Evolutionary conservation across 2,113 vertebrate species (phyloP).

Genomic region (Pionites leucogaster): DNA sequence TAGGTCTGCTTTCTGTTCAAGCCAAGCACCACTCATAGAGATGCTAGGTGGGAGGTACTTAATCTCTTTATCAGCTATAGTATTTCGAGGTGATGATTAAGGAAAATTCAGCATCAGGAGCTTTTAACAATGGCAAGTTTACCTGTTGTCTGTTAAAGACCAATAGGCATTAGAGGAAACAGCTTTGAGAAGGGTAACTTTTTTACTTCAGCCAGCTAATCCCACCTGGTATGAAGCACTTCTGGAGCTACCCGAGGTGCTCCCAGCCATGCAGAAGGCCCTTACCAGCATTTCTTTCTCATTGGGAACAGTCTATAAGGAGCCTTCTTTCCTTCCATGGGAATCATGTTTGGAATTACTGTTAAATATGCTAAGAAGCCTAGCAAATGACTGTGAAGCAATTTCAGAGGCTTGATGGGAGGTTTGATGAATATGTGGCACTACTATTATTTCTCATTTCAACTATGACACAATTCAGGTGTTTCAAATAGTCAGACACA

Average conservation of each 20-base stretch:
- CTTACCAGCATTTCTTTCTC: neutral
- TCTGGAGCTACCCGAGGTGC: neutral
- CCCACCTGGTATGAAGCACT: neutral
- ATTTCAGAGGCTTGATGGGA: neutral
- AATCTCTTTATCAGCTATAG: neutral
- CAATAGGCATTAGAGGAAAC: neutral
- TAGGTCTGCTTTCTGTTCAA: neutral
- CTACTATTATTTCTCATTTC: neutral
- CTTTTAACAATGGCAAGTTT: neutral
- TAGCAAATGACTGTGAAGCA: neutral
- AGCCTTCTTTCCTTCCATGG: neutral
- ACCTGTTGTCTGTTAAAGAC: neutral
- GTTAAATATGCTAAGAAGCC: neutral
- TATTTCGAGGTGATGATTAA: neutral
- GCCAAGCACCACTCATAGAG: neutral
- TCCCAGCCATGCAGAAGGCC: neutral
- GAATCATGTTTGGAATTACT: neutral
- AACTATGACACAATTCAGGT: neutral
- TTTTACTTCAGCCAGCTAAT: neutral
- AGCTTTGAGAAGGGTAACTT: neutral
- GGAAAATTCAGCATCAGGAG: neutral
- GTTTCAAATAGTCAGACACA: neutral
- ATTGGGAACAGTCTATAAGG: neutral
- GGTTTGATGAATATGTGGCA: neutral
- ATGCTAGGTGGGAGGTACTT: neutral